Evolutionary conservation across 1,140 invertebrate species (phyloP).

Genomic region (Lasioglossum baleicum): DNA sequence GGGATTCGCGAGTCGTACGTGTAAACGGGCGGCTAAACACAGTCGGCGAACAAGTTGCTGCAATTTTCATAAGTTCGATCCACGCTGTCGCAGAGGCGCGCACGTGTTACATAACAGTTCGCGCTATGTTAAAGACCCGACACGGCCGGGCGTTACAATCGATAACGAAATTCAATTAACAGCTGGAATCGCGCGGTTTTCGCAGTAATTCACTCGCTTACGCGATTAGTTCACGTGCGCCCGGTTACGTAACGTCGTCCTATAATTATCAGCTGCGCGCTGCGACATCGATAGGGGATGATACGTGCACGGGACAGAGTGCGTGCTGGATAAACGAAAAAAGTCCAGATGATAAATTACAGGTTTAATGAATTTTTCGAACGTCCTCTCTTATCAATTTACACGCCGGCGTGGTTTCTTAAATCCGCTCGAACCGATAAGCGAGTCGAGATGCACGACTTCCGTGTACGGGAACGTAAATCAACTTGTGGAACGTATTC

Average conservation of each 20-base stretch:
- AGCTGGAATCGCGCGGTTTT: constrained; percentile 25
- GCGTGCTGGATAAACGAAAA: not conserved
- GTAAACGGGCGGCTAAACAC: not conserved
- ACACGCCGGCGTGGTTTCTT: not conserved
- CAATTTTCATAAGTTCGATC: not conserved
- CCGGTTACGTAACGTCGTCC: not conserved
- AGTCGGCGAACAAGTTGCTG: not conserved
- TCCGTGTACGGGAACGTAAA: not conserved
- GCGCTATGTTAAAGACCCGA: constrained; percentile 46
- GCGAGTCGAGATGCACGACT: too few relatives aligned
- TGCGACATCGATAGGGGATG: not conserved
- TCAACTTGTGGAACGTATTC: constrained; percentile 40
- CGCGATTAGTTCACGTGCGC: not conserved
- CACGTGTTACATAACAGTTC: constrained; percentile 48
- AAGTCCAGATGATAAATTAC: too few relatives aligned
- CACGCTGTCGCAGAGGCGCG: not conserved
- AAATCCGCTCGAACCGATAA: not conserved
- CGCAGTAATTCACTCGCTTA: not conserved
- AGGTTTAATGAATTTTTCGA: too few relatives aligned
- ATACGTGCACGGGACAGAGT: too few relatives aligned
- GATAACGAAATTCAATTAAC: constrained; percentile 46
- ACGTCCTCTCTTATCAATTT: too few relatives aligned
- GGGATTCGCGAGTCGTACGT: not conserved
- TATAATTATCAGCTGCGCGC: constrained; percentile 1
- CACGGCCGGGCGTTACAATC: constrained; percentile 23